Conservation (phyloP, 1,140 invertebrate species). For the Thaumetopoea pityocampa region DNA sequence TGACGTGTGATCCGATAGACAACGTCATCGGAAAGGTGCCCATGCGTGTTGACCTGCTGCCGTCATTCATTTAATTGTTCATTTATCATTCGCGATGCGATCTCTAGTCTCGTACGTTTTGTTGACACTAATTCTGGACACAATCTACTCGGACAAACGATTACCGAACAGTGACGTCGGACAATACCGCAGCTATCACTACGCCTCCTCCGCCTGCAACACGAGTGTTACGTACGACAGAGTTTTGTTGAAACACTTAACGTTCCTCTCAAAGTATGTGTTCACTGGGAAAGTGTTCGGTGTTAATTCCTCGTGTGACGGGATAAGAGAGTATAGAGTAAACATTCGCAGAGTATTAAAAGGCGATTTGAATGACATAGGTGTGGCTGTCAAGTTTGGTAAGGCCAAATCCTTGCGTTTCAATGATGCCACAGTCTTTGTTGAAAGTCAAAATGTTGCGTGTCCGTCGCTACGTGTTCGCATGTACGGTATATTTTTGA, state of each 20-base stretch:
- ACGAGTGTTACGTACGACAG: slow-evolving; percentile 34
- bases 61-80: slow-evolving; percentile 16
- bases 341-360: slow-evolving; percentile 58
- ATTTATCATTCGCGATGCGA: slow-evolving; percentile 27
- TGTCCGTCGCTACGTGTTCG: slow-evolving; percentile 45
- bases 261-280: slow-evolving; percentile 46
- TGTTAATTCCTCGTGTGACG: slow-evolving; percentile 28
- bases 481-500: slow-evolving; percentile 56
- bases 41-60: slow-evolving; percentile 8
- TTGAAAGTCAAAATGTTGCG: slow-evolving; percentile 37
- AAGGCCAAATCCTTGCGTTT: slow-evolving; percentile 41
- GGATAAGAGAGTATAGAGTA: slow-evolving; percentile 42
- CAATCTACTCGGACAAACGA: slow-evolving; percentile 22
- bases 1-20: slow-evolving; percentile 12
- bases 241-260: slow-evolving; percentile 44
- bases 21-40: slow-evolving; percentile 3
- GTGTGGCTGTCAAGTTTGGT: slow-evolving; percentile 35
- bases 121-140: slow-evolving; percentile 21
- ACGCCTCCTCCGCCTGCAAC: slow-evolving; percentile 24
- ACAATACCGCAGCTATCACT: slow-evolving; percentile 12
- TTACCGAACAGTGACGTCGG: slow-evolving; percentile 9
- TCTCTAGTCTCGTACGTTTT: slow-evolving; percentile 21
- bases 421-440: slow-evolving; percentile 46
- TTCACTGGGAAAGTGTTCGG: slow-evolving; percentile 54
- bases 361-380: slow-evolving; percentile 53